Evolutionary conservation across 2,797 vertebrate genomes (phyloP), one percentile per base, ranked within the genome.

Genomic region (Masticophis lateralis): DNA sequence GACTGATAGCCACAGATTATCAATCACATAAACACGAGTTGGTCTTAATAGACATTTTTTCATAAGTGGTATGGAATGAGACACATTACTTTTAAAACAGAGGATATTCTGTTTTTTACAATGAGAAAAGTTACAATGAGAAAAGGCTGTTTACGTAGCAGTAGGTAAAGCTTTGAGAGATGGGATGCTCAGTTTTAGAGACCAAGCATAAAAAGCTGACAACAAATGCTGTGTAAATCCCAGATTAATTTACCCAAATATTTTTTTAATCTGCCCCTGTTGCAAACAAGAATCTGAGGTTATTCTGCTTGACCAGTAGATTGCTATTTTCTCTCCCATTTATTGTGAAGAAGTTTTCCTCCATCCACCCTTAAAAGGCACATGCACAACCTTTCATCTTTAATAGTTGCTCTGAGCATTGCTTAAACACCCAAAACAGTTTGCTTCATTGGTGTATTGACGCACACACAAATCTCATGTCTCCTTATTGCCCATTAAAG

Each of bases 211-310:
- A 86, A 91, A 88, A 28, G 66, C 56, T 89, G 89, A 91, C 91
- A 88, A 87, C 47, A 88, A 92, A 92, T 87, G 89, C 91, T 55
- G 56, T 37, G 66, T 57, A 94, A 94, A 91, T 90, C 69, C 90
- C 92, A 89, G 60, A 92, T 94, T 91, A 91, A 91, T 89, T 88
- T 91, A 91, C 86, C 86, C 59, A 92, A 91, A 89, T 92, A 89
- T 92, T 91, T 83, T 22, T 94, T 94, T 66, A 92, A 86, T 92
- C 53, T 86, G 55, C 18, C 69, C 13, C 37, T 92, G n/a, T 94
- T 32, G 86, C 18, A 69, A 92, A 27, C 87, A 93, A 27, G 56
- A 59, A 27, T 28, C 56, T 18, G 10, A 69, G 32, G 69, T 55
- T 3, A 18, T 11, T 18, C 0, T 0, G 37, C 20, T 32, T 53